phyloP scores from a whole-genome alignment of 2,888 invertebrate species.

The Pecten maximus region DNA sequence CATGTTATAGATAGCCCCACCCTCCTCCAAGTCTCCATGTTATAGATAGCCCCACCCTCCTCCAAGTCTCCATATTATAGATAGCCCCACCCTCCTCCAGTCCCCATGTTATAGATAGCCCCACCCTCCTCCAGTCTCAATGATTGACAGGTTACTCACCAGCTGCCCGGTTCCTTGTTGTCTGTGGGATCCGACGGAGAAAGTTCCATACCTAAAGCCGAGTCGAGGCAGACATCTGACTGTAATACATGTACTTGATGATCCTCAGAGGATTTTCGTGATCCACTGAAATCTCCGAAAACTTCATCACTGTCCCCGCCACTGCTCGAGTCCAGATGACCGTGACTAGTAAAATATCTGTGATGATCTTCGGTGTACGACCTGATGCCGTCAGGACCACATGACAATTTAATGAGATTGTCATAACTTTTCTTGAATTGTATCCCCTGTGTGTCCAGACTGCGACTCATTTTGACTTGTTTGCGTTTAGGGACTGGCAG shows the following conservation, averaged over 20 bases:
- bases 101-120: not conserved
- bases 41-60: no score
- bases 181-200: conserved; percentile 36
- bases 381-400: not conserved
- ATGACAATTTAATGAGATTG: conserved; percentile 36
- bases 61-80: no score
- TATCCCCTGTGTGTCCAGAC: conserved; percentile 38
- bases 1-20: conserved; percentile 11
- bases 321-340: conserved; percentile 41
- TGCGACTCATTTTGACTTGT: conserved; percentile 42
- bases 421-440: conserved; percentile 40
- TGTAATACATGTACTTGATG: not conserved
- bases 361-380: not conserved
- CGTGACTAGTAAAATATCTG: not conserved
- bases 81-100: not conserved
- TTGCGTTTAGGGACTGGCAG: conserved; percentile 38
- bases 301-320: conserved; percentile 66
- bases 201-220: conserved; percentile 40
- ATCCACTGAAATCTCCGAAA: conserved; percentile 55
- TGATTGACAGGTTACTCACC: conserved; percentile 39
- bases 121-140: not conserved
- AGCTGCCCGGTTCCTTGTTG: conserved; percentile 49
- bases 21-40: not conserved
- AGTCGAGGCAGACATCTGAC: conserved; percentile 42
- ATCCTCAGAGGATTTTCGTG: not conserved